A percentile compares a stretch with the other conserved stretches of the same genome.
Evolutionary conservation across 2,797 vertebrate species (phyloP).

Genomic region (Thamnophis elegans): DNA sequence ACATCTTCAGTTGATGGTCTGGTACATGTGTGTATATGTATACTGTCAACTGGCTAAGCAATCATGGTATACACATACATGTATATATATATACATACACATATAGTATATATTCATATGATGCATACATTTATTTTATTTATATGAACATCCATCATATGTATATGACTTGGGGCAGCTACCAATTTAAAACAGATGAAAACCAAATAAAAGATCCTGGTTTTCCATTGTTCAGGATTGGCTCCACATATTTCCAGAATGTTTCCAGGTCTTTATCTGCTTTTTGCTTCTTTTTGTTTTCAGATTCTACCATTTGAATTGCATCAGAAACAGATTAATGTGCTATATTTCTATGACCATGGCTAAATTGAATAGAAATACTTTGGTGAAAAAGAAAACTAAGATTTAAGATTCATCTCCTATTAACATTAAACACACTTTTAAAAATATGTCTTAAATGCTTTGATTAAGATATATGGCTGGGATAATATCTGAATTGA

Average conservation of each 20-base stretch:
- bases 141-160: background rate
- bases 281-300: constrained; percentile 60
- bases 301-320: constrained; percentile 62
- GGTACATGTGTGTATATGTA: no score
- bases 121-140: background rate
- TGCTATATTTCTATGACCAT: background rate
- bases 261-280: constrained; percentile 66
- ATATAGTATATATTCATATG: background rate
- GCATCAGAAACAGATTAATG: constrained; percentile 13
- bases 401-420: background rate
- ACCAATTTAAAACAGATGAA: background rate
- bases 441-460: no score
- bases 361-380: background rate
- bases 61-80: no score
- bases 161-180: background rate
- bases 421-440: no score
- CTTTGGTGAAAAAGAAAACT: background rate
- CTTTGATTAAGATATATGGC: constrained; percentile 23
- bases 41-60: no score
- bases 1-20: background rate
- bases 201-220: constrained; percentile 61
- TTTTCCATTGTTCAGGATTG: constrained; percentile 77
- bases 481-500: background rate
- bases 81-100: constrained; percentile 7
- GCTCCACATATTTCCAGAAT: constrained; percentile 87